Base-by-base conservation (phyloP, 1,140 invertebrate genomes). In the Zaprionus camerounensis region DNA sequence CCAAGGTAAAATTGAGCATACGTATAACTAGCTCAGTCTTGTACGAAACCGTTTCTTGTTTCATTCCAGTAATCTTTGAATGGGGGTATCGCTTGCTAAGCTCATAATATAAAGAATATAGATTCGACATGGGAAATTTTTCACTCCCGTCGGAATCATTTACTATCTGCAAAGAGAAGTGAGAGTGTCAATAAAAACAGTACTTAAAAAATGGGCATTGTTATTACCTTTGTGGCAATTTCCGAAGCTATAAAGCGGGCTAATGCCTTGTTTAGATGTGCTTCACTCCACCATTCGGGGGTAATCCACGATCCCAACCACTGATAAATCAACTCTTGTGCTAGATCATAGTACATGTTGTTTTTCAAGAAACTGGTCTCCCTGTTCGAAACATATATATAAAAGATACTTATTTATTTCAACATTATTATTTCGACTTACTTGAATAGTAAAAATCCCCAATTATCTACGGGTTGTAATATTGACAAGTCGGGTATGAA, bases 1-100 rank as follows among this genome's bases (percentile, higher is more conserved):
- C 97, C 7, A 99, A 93, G 5, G 97, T 98, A 79, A 96, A 96
- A 81, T 97, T 96, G 88, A 99, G 95, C 98, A 99, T 99, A 46
- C 98, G 94, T 82, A 99, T 97, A 11, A 99, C 94, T n/a, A 98
- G 94, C 71, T 97, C 97, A n/a, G 96, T 96, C 93, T 96, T 96
- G 9, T 94, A 94, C 28, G 94, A 95, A 5, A 94, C 94, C 0
- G 95, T 95, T 82, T 96, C 95, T 77, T 96, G 95, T 82, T 96
- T 96, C 92, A 96, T 96, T 41, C 95, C 95, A 3, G 95, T 95
- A 56, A 95, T 95, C 46, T 95, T 94, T 1, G 95, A 96, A 90
- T 96, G 95, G 2, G 96, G 96, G 81, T 95, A 95, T 12, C 95
- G 92, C 80, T 96, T 96, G 68, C 95, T 96, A 78, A 96, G 96